A percentile compares a stretch with the other conserved stretches of the same genome.
Evolutionary conservation across 1,140 invertebrate species (phyloP).

Genomic region (Drosophila jambulina): DNA sequence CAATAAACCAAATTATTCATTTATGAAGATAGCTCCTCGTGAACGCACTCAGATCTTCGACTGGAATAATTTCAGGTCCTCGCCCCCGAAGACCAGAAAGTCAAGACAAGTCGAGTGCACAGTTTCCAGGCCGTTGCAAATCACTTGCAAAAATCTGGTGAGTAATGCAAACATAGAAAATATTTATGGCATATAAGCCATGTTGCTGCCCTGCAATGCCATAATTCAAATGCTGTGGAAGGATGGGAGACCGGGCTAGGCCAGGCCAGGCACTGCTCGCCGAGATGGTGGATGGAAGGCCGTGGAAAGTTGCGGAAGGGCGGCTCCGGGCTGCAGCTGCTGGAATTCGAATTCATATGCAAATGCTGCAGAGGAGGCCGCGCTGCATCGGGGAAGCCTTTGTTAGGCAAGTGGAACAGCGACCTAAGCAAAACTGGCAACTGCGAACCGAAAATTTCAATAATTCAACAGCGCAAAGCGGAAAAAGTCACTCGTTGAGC

Average conservation of each 20-base stretch:
- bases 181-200: conserved; percentile 79
- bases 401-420: conserved; percentile 55
- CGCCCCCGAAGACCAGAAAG: conserved; percentile 20
- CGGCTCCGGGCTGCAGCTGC: conserved; percentile 55
- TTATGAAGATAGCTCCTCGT: conserved; percentile 26
- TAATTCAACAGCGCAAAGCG: conserved; percentile 83
- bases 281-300: conserved; percentile 30
- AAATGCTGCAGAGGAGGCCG: conserved; percentile 58
- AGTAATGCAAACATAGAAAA: conserved; percentile 81
- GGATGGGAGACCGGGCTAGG: conserved; percentile 36
- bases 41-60: conserved; percentile 44
- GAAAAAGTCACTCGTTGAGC: conserved; percentile 84
- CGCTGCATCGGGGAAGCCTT: conserved; percentile 31
- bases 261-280: conserved; percentile 9
- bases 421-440: conserved; percentile 65
- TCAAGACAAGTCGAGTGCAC: conserved; percentile 65
- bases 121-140: conserved; percentile 78
- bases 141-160: conserved; percentile 76
- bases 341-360: conserved; percentile 81
- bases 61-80: conserved; percentile 53
- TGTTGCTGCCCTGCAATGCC: conserved; percentile 75
- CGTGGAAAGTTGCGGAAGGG: conserved; percentile 35
- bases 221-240: conserved; percentile 74
- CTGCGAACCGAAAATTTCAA: conserved; percentile 80
- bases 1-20: conserved; percentile 44